A percentile compares a stretch with the other conserved stretches of the same genome.
phyloP scores from a whole-genome alignment of 2,888 invertebrate species.

The Margaritifera margaritifera region DNA sequence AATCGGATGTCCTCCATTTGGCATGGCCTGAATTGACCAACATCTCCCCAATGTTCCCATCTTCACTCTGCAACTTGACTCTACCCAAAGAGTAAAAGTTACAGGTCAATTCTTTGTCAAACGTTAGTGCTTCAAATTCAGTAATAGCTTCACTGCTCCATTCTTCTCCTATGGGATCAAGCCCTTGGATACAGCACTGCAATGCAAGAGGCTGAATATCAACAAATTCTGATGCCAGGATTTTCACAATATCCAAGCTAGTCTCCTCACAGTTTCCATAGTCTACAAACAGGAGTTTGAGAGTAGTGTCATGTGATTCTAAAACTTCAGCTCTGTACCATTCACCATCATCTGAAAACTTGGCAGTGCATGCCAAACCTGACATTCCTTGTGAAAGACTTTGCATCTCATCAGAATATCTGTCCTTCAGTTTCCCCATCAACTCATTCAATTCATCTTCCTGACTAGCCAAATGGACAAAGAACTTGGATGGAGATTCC shows the following conservation, averaged over 20 bases:
- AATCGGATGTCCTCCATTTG: not conserved
- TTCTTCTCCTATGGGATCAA: slow-evolving; percentile 38
- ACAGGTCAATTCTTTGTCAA: slow-evolving; percentile 48
- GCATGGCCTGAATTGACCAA: slow-evolving; percentile 12
- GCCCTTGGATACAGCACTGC: slow-evolving; percentile 51
- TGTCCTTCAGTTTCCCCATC: slow-evolving; percentile 27
- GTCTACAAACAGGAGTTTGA: slow-evolving; percentile 63
- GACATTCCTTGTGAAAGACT: slow-evolving; percentile 27
- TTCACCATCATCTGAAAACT: slow-evolving; percentile 53
- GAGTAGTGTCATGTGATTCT: slow-evolving; percentile 17
- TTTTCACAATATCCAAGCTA: slow-evolving; percentile 40
- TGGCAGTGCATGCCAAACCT: slow-evolving; percentile 51
- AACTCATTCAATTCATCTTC: slow-evolving; percentile 39
- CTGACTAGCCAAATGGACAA: slow-evolving; percentile 37
- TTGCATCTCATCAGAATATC: slow-evolving; percentile 16
- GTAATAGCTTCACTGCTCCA: slow-evolving; percentile 51
- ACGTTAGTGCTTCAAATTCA: slow-evolving; percentile 45
- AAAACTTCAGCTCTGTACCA: slow-evolving; percentile 62
- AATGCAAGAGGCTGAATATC: slow-evolving; percentile 53
- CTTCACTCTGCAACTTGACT: slow-evolving; percentile 35
- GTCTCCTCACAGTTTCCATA: slow-evolving; percentile 67
- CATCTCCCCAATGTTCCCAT: slow-evolving; percentile 26
- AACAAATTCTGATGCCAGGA: slow-evolving; percentile 47
- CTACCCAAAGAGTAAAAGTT: slow-evolving; percentile 30
- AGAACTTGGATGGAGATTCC: slow-evolving; percentile 57